Evolutionary conservation across 30 jellyfish, hydroid and myxozoan genomes (phyloP).

Genomic region (Nemopilema nomurai): DNA sequence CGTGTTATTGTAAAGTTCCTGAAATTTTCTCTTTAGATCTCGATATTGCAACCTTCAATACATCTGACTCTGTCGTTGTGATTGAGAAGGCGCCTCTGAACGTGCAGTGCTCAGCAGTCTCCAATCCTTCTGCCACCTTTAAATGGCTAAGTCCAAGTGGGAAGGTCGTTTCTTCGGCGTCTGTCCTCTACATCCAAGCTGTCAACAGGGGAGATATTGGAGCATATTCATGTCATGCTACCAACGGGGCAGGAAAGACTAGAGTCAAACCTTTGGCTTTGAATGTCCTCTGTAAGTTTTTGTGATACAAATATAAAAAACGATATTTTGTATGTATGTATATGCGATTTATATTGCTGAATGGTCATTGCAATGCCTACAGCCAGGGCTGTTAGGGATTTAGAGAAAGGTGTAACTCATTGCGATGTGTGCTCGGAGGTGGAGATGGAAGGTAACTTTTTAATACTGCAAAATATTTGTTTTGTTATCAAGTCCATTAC

Average conservation of each 20-base stretch:
- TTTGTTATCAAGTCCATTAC: no score
- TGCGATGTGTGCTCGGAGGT: no score
- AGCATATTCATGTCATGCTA: conserved; percentile 21
- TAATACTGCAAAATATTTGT: no score
- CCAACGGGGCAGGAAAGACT: conserved; percentile 27
- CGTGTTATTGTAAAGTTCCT: no score
- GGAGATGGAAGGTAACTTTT: no score
- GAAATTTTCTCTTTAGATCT: conserved; percentile 36
- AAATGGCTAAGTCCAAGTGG: conserved; percentile 27
- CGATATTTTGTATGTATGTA: no score
- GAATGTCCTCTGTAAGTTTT: not conserved
- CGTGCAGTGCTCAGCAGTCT: conserved; percentile 10
- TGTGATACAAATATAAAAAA: no score
- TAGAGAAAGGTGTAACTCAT: no score
- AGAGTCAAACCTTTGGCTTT: no score
- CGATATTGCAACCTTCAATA: conserved; percentile 37
- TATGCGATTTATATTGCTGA: no score
- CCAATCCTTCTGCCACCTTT: conserved; percentile 16
- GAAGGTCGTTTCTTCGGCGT: conserved; percentile 10
- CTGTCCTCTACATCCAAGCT: conserved; percentile 14
- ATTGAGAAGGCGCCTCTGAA: not conserved
- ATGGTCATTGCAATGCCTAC: no score
- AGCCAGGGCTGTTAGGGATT: no score
- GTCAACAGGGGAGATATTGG: conserved; percentile 19
- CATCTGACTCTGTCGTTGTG: not conserved